These are phyloP conservation scores for Microctenopoma lineatum DNA, from an alignment of 2,797 vertebrate species.

Conservation along the genomic window DNA sequence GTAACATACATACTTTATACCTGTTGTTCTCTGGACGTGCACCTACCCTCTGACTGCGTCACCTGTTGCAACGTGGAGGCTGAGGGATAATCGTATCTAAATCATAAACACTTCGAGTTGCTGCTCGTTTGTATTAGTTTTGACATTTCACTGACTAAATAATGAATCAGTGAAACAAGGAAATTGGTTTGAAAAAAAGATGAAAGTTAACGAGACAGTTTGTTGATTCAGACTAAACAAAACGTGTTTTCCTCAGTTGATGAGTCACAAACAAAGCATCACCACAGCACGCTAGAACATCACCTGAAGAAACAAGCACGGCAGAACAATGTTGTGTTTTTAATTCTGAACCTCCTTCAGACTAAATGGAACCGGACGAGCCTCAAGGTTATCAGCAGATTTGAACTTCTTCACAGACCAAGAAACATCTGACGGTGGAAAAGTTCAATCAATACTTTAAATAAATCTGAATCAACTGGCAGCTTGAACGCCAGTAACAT, in stretches of 20 bases:
- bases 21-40: too few species aligned
- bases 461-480: neutral
- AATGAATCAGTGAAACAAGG: too few species aligned
- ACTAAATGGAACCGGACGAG: constrained; percentile 45
- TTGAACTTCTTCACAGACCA: too few species aligned
- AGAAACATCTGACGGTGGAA: too few species aligned
- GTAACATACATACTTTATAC: too few species aligned
- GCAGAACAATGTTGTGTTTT: constrained; percentile 23
- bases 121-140: neutral
- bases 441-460: too few species aligned
- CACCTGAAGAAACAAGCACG: neutral
- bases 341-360: constrained; percentile 32
- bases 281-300: neutral
- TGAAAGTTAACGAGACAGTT: neutral
- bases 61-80: too few species aligned
- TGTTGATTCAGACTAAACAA: constrained; percentile 3
- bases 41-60: too few species aligned
- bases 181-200: neutral
- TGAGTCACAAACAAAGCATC: neutral
- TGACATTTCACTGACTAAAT: neutral
- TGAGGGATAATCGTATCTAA: too few species aligned
- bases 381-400: constrained; percentile 22
- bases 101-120: too few species aligned
- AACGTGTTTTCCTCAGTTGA: neutral
- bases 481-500: neutral